Conservation (phyloP, 2,888 invertebrate genomes). For the Chloroclystis v-ata region DNA sequence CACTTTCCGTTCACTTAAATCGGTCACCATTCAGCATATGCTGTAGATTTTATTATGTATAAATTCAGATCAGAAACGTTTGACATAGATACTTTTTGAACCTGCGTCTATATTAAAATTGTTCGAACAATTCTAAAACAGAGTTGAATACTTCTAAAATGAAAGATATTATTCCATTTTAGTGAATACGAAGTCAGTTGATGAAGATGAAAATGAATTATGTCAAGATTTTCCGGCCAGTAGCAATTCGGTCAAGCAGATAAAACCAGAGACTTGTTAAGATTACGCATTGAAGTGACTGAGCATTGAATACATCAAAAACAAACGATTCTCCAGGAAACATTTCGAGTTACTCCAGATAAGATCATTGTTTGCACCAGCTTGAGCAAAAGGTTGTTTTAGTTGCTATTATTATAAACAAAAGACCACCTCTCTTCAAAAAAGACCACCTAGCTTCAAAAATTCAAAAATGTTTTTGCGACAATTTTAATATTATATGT, state of each 20-base stretch:
- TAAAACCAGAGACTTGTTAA: not conserved
- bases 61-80: too few species aligned
- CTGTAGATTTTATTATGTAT: too few species aligned
- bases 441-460: too few species aligned
- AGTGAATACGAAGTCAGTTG: not conserved
- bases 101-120: too few species aligned
- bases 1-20: too few species aligned
- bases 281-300: conserved; percentile 5
- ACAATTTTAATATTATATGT: too few species aligned
- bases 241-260: conserved; percentile 6
- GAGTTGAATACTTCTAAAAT: too few species aligned
- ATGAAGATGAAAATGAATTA: not conserved
- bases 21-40: too few species aligned
- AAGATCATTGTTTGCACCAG: not conserved
- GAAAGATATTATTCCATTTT: too few species aligned
- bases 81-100: too few species aligned
- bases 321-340: conserved; percentile 1
- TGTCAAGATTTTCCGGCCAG: conserved; percentile 2
- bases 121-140: too few species aligned
- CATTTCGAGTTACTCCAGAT: not conserved
- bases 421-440: not conserved
- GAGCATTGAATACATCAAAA: conserved; percentile 1
- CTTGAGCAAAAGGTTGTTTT: not conserved
- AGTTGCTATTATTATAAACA: not conserved
- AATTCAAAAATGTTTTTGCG: too few species aligned